Evolutionary conservation across 2,113 vertebrate species (phyloP).

Genomic region (Entelurus aequoreus): DNA sequence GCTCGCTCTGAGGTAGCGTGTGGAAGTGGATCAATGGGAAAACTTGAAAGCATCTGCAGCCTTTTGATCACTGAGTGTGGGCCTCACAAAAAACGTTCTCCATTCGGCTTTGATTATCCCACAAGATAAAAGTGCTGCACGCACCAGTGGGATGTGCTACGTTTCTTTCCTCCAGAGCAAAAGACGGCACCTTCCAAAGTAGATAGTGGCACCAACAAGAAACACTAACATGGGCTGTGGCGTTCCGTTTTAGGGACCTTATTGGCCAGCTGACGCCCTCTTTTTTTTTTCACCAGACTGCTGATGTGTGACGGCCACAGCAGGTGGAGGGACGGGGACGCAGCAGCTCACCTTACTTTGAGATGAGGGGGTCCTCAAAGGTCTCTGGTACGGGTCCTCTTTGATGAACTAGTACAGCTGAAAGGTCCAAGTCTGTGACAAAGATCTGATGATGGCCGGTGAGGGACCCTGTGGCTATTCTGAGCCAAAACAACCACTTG

Average conservation of each 20-base stretch:
- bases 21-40: constrained; percentile 1
- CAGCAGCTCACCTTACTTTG: constrained; percentile 33
- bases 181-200: constrained; percentile 23
- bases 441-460: constrained; percentile 17
- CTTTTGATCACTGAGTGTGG: constrained; percentile 37
- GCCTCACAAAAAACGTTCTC: constrained; percentile 32
- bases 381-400: constrained; percentile 20
- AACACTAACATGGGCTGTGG: constrained; percentile 7
- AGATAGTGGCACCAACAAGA: constrained; percentile 16
- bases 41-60: constrained; percentile 34
- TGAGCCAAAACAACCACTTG: not conserved
- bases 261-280: constrained; percentile 36
- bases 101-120: constrained; percentile 17
- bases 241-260: constrained; percentile 5
- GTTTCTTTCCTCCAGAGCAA: constrained; percentile 14
- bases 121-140: constrained; percentile 17
- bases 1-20: not conserved
- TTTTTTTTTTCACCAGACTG: constrained; percentile 20
- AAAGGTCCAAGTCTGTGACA: constrained; percentile 13
- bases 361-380: constrained; percentile 25
- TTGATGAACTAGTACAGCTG: constrained; percentile 52
- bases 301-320: constrained; percentile 45
- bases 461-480: constrained; percentile 13
- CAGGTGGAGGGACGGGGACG: constrained; percentile 42
- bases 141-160: constrained; percentile 3